These are phyloP conservation scores for Aradophagus sp. DNA, from an alignment of 1,140 invertebrate species.

Conservation along the genomic window DNA sequence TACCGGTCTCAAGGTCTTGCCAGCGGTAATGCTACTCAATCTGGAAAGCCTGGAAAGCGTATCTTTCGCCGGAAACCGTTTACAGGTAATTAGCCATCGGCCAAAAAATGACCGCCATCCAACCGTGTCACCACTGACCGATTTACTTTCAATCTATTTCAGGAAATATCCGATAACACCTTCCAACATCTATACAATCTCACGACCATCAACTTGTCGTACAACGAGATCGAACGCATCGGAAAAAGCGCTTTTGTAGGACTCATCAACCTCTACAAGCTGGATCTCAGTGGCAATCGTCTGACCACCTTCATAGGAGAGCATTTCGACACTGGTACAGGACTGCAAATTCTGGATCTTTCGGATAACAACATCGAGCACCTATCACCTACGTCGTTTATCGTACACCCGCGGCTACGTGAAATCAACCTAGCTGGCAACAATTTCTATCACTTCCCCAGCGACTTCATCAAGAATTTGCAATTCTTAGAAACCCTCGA, in stretches of 20 bases:
- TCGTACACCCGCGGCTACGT: conserved; percentile 84
- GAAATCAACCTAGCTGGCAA: conserved; percentile 82
- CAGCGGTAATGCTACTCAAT: conserved; percentile 82
- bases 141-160: conserved; percentile 42
- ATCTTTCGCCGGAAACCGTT: conserved; percentile 79
- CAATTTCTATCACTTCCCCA: conserved; percentile 87
- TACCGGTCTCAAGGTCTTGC: conserved; percentile 82
- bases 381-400: conserved; percentile 88
- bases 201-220: conserved; percentile 82
- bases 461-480: conserved; percentile 83
- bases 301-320: conserved; percentile 83
- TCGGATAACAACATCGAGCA: conserved; percentile 83
- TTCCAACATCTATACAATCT: conserved; percentile 85
- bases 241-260: conserved; percentile 83
- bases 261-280: conserved; percentile 81
- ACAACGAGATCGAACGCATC: conserved; percentile 86
- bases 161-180: conserved; percentile 82
- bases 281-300: conserved; percentile 86
- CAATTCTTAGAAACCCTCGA: conserved; percentile 85
- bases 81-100: conserved; percentile 78
- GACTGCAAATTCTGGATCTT: conserved; percentile 84
- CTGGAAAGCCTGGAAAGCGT: conserved; percentile 80
- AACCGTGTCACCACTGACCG: too few relatives aligned
- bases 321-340: conserved; percentile 84
- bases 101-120: too few relatives aligned